Evolutionary conservation across 2,888 invertebrate genomes (phyloP).

Genomic region (Gari tellinella): DNA sequence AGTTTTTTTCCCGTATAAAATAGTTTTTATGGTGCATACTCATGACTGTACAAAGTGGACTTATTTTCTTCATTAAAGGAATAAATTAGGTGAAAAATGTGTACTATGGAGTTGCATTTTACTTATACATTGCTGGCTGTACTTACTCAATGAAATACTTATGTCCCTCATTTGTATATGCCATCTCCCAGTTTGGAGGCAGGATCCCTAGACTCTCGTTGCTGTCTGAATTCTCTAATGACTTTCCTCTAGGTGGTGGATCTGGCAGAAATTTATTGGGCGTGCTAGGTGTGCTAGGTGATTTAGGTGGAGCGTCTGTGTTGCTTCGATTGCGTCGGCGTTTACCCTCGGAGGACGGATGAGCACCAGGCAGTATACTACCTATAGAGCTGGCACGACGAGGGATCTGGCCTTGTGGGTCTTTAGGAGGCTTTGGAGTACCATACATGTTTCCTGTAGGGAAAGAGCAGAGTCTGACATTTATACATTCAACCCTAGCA

Average conservation of each 20-base stretch:
- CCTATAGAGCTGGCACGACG: constrained; percentile 79
- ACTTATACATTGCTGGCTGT: neutral
- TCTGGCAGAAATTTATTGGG: constrained; percentile 68
- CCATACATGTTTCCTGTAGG: constrained; percentile 87
- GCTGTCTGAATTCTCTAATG: constrained; percentile 78
- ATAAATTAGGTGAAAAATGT: no score
- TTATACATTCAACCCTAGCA: no score
- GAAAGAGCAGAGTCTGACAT: no score
- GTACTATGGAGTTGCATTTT: no score
- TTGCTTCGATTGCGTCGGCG: constrained; percentile 86
- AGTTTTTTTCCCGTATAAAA: no score
- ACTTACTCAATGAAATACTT: constrained; percentile 95
- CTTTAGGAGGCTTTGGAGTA: constrained; percentile 86
- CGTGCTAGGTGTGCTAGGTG: constrained; percentile 66
- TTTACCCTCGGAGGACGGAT: constrained; percentile 86
- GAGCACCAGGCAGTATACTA: constrained; percentile 85
- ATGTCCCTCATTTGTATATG: constrained; percentile 98
- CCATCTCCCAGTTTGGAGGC: constrained; percentile 98
- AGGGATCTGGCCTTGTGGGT: constrained; percentile 75
- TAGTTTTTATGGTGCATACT: no score
- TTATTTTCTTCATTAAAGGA: no score
- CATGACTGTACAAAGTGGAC: no score
- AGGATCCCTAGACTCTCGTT: constrained; percentile 90
- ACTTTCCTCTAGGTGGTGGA: constrained; percentile 73
- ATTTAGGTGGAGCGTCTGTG: constrained; percentile 85